Evolutionary conservation across 2,797 vertebrate species (phyloP).

Genomic region (Chrosomus eos): DNA sequence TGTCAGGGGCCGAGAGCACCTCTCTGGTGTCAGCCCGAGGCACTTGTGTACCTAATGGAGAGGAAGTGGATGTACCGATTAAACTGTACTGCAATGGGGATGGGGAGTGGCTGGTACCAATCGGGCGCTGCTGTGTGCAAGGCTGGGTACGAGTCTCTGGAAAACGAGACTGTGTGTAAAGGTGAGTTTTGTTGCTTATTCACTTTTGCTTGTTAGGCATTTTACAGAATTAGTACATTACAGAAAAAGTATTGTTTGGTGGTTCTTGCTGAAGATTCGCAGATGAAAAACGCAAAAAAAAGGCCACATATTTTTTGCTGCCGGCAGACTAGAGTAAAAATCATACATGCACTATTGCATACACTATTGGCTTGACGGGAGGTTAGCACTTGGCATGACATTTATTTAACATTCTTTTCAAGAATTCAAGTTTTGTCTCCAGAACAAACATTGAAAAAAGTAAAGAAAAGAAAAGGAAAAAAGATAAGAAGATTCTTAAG

Average conservation of each 20-base stretch:
- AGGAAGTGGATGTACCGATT: slow-evolving; percentile 96
- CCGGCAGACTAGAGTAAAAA: too few relatives aligned
- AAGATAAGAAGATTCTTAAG: not conserved
- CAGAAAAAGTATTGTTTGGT: too few relatives aligned
- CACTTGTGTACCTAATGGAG: slow-evolving; percentile 88
- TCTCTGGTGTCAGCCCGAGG: slow-evolving; percentile 92
- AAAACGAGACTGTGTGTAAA: slow-evolving; percentile 89
- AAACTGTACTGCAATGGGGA: slow-evolving; percentile 96
- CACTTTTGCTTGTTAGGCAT: not conserved
- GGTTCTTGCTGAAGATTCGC: too few relatives aligned
- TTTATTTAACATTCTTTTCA: too few relatives aligned
- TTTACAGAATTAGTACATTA: not conserved
- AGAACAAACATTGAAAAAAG: not conserved
- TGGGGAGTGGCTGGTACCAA: slow-evolving; percentile 96
- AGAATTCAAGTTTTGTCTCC: too few relatives aligned
- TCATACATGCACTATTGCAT: too few relatives aligned
- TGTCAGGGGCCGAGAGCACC: slow-evolving; percentile 94
- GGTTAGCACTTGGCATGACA: too few relatives aligned
- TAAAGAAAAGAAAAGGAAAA: not conserved
- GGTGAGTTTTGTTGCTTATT: slow-evolving; percentile 76
- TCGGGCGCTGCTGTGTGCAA: slow-evolving; percentile 95
- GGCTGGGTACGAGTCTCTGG: slow-evolving; percentile 85
- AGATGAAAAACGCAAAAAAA: too few relatives aligned
- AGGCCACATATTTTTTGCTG: too few relatives aligned
- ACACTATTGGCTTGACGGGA: too few relatives aligned